Base-by-base conservation (phyloP, 2,797 vertebrate species). In the Rhyacichthys aspro region DNA sequence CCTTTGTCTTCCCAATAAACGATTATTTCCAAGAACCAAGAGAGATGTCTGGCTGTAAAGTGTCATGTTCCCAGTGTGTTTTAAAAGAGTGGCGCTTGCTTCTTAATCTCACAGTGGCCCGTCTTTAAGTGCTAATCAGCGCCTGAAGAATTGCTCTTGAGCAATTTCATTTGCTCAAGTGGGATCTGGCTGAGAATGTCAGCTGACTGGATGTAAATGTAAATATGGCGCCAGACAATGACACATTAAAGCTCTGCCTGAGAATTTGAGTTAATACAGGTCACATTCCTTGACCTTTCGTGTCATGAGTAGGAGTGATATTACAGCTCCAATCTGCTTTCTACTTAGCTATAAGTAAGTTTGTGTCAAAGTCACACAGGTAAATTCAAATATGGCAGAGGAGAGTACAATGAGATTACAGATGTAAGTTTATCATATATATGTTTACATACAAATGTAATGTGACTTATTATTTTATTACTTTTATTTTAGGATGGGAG, bases 281-380 rank as follows among this genome's bases (percentile, higher is more conserved):
- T 56, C 70, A 67, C 61, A 73, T 79, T 80, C 67, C 61, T 76
- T 63, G 41, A 77, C 74, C 63, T 63, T 53, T 28, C 45, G 74
- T 74, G 78, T 76, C 69, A 78, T 70, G 52, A 61, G 11, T 41
- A 58, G 43, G 36, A 71, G 57, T 45, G 55, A 67, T 66, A 50
- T 36, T 47, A 70, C 49, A 11, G 39, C 18, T 18, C 5, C 70
- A 63, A 72, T 76, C 67, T 41, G 46, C 52, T 57, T 28, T 54
- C 14, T 23, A 43, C 54, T 57, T 43, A 58, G 42, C 46, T 56
- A 43, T 47, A 64, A 43, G 38, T 44, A 28, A 41, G 45, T 55
- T 63, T 68, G 28, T 37, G 36, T 45, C 7, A 55, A 52, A 59
- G 63, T 11, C 43, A 46, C 41, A 41, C 52, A 52, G 12, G 47